Evolutionary conservation across 2,113 vertebrate genomes (phyloP).

Genomic region (Ceyx melanurus): DNA sequence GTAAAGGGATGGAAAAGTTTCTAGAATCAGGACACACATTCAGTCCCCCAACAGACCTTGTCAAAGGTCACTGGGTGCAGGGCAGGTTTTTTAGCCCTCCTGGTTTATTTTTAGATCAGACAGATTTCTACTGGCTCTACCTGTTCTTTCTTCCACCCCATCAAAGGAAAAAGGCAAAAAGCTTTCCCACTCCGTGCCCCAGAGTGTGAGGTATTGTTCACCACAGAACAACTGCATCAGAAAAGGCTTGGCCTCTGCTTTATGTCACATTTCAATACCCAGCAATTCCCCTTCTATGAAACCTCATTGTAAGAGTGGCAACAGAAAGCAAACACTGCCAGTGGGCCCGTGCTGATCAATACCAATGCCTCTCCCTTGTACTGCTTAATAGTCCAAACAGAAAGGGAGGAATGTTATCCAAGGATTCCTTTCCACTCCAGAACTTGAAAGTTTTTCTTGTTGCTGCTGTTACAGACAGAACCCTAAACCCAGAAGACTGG

Average conservation of each 20-base stretch:
- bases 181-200: background rate
- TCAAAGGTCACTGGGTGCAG: background rate
- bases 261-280: background rate
- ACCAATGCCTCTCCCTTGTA: background rate
- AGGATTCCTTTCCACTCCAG: background rate
- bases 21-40: background rate
- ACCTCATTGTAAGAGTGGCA: background rate
- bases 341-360: background rate
- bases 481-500: conserved; percentile 11
- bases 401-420: background rate
- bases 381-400: background rate
- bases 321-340: background rate
- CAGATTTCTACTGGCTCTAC: background rate
- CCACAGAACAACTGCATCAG: background rate
- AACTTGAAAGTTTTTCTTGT: conserved; percentile 11
- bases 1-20: background rate
- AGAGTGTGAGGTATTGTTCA: background rate
- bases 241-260: background rate
- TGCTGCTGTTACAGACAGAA: background rate
- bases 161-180: background rate
- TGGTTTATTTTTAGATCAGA: conserved; percentile 2
- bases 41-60: background rate
- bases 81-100: background rate
- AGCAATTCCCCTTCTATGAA: background rate
- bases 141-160: background rate